Evolutionary conservation across 2,113 vertebrate species (phyloP).

Genomic region (Plotosus lineatus): DNA sequence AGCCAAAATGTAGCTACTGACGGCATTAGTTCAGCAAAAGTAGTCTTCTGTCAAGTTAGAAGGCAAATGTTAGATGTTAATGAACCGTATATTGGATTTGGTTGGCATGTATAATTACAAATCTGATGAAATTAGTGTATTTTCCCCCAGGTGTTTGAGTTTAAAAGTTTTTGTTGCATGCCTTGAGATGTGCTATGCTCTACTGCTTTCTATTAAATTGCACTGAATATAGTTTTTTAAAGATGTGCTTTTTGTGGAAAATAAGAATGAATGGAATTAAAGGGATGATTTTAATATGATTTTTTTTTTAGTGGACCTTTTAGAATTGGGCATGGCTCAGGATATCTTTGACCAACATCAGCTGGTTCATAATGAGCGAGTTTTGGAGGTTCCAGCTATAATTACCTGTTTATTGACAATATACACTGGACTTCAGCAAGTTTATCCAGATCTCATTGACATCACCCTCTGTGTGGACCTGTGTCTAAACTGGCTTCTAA

Average conservation of each 20-base stretch:
- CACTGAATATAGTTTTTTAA: slow-evolving; percentile 43
- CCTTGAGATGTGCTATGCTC: slow-evolving; percentile 29
- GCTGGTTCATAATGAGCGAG: slow-evolving; percentile 85
- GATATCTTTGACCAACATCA: slow-evolving; percentile 89
- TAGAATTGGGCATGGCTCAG: slow-evolving; percentile 87
- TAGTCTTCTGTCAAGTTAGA: slow-evolving; percentile 35
- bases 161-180: slow-evolving; percentile 38
- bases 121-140: slow-evolving; percentile 36
- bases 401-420: slow-evolving; percentile 89
- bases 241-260: neutral
- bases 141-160: slow-evolving; percentile 21
- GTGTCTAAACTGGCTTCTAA: slow-evolving; percentile 98
- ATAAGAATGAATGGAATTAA: slow-evolving; percentile 40
- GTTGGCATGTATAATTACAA: slow-evolving; percentile 41
- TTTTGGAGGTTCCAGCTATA: slow-evolving; percentile 85
- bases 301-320: slow-evolving; percentile 83
- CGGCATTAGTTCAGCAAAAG: slow-evolving; percentile 30
- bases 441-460: slow-evolving; percentile 89
- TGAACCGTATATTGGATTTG: neutral
- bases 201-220: slow-evolving; percentile 48
- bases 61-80: slow-evolving; percentile 32
- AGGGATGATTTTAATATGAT: slow-evolving; percentile 23
- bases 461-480: slow-evolving; percentile 93
- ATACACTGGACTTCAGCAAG: slow-evolving; percentile 91
- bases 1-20: slow-evolving; percentile 19